Percentiles rank a stretch among this genome's conserved stretches.
These are phyloP conservation scores for Lathronympha strigana DNA, from an alignment of 2,888 invertebrate genomes.

Conservation along the genomic window DNA sequence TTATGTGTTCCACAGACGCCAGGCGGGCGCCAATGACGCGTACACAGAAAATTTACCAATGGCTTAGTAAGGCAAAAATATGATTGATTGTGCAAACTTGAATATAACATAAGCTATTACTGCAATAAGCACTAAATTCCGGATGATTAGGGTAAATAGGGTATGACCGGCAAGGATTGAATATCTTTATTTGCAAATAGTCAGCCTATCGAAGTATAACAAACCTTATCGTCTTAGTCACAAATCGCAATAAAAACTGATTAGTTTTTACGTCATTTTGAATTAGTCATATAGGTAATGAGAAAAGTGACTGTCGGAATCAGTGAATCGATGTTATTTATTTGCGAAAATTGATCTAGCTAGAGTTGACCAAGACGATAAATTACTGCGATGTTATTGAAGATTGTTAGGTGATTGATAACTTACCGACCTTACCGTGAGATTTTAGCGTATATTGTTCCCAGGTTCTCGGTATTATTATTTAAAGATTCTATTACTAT, in stretches of 20 bases:
- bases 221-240: constrained; percentile 36
- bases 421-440: constrained; percentile 1
- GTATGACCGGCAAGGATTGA: constrained; percentile 21
- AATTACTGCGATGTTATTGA: background rate
- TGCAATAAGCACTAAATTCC: constrained; percentile 16
- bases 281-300: constrained; percentile 38
- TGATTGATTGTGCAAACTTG: no score
- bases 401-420: constrained; percentile 21
- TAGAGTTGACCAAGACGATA: background rate
- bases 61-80: no score
- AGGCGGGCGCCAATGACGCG: no score
- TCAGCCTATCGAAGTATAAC: constrained; percentile 5
- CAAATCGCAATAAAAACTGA: constrained; percentile 19
- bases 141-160: constrained; percentile 15
- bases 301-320: constrained; percentile 38
- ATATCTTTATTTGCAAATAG: constrained; percentile 21
- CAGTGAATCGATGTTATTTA: constrained; percentile 34
- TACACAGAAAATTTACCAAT: no score
- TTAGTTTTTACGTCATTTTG: constrained; percentile 24
- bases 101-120: background rate
- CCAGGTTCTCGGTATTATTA: constrained; percentile 11
- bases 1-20: no score
- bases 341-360: constrained; percentile 11
- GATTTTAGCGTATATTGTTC: background rate
- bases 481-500: background rate